These are phyloP conservation scores for Megaceryle alcyon DNA, from an alignment of 2,797 vertebrate genomes.

Conservation along the genomic window DNA sequence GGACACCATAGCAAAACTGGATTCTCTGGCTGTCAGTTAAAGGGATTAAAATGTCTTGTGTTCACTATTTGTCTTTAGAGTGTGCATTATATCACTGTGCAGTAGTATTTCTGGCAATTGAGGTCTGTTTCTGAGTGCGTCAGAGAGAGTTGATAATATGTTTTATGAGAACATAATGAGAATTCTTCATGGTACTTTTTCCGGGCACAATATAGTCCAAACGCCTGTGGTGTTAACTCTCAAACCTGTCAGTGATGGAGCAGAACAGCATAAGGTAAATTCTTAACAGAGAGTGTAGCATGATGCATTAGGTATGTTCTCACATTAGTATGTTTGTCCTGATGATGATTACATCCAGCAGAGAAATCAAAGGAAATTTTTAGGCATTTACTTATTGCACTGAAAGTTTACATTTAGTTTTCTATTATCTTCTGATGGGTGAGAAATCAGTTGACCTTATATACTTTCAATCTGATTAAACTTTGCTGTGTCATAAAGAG, in stretches of 20 bases:
- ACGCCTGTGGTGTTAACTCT: background rate
- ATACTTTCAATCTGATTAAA: background rate
- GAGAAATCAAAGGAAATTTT: background rate
- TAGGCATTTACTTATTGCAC: background rate
- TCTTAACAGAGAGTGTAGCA: background rate
- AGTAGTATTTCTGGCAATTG: background rate
- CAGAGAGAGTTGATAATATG: background rate
- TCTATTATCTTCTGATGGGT: background rate
- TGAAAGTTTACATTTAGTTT: background rate
- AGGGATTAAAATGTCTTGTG: background rate
- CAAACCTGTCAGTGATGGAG: background rate
- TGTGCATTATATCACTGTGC: background rate
- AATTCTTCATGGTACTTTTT: background rate
- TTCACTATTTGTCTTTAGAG: background rate
- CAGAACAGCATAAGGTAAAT: background rate
- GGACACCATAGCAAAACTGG: background rate
- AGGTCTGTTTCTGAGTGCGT: background rate
- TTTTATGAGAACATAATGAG: background rate
- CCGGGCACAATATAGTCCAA: background rate
- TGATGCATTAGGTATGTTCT: background rate
- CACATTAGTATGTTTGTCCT: background rate
- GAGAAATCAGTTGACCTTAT: background rate
- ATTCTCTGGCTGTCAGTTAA: background rate
- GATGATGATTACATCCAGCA: background rate
- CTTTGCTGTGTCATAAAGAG: background rate